phyloP scores from a whole-genome alignment of 2,888 invertebrate species.

The Nomada hirtipes region DNA sequence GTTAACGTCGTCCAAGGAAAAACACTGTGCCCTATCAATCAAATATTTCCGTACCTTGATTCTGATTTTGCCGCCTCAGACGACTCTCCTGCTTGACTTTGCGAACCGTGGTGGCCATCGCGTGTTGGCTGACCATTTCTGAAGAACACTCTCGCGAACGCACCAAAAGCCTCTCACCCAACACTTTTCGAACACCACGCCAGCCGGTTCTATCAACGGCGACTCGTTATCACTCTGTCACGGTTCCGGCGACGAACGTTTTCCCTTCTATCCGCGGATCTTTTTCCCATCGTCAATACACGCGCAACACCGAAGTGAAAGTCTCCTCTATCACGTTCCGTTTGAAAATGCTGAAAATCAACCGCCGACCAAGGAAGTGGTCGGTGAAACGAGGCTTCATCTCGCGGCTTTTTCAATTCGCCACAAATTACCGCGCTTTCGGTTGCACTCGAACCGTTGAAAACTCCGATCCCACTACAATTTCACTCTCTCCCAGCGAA shows the following conservation, averaged over 20 bases:
- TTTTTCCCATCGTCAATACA: background rate
- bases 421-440: too few species aligned
- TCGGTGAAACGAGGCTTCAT: background rate
- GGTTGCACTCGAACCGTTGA: too few species aligned
- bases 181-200: slow-evolving; percentile 16
- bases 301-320: slow-evolving; percentile 36
- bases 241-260: background rate
- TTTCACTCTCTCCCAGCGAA: too few species aligned
- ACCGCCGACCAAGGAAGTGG: background rate
- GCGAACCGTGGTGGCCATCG: slow-evolving; percentile 89
- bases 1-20: too few species aligned
- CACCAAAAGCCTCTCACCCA: slow-evolving; percentile 31
- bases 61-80: slow-evolving; percentile 83
- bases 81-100: slow-evolving; percentile 90
- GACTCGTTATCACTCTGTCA: slow-evolving; percentile 14
- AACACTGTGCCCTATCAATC: too few species aligned
- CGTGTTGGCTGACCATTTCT: slow-evolving; percentile 86
- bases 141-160: slow-evolving; percentile 56
- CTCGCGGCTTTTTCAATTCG: background rate
- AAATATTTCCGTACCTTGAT: slow-evolving; percentile 72
- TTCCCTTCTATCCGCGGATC: background rate
- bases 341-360: slow-evolving; percentile 27
- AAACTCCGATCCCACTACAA: too few species aligned
- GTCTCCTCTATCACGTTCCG: background rate
- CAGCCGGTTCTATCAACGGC: background rate